Percentiles rank a stretch among this genome's conserved stretches.
Evolutionary conservation across 2,888 invertebrate genomes (phyloP).

Genomic region (Clivina fossor): DNA sequence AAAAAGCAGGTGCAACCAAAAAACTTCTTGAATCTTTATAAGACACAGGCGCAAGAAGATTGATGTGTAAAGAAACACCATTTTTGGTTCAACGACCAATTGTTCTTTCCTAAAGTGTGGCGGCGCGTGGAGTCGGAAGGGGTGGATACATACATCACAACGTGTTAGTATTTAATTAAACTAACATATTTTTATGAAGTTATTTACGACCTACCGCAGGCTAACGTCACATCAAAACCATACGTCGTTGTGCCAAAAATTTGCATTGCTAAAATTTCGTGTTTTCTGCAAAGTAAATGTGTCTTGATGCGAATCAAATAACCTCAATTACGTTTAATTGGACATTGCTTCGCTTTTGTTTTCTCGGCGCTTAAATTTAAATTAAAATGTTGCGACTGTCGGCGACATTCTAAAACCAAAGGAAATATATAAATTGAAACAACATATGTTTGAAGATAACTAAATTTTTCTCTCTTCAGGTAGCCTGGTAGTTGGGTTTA

Average conservation of each 20-base stretch:
- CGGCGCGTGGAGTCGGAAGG: too few relatives aligned
- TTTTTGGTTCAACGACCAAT: constrained; percentile 24
- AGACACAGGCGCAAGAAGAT: too few relatives aligned
- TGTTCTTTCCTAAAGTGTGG: too few relatives aligned
- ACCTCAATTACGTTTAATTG: constrained; percentile 22
- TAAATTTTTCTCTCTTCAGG: background rate
- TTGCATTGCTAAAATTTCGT: constrained; percentile 29
- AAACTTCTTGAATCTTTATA: too few relatives aligned
- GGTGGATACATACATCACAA: constrained; percentile 3
- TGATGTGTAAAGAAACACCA: too few relatives aligned
- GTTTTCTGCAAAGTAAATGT: constrained; percentile 22
- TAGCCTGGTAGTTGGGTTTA: background rate
- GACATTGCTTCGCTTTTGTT: constrained; percentile 15
- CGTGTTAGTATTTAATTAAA: constrained; percentile 29
- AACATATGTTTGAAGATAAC: constrained; percentile 10
- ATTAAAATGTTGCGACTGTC: constrained; percentile 1
- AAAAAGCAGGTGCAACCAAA: too few relatives aligned
- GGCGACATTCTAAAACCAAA: too few relatives aligned
- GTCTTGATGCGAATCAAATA: constrained; percentile 20
- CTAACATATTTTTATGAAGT: constrained; percentile 29
- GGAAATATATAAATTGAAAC: constrained; percentile 3
- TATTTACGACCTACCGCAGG: constrained; percentile 27
- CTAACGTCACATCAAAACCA: constrained; percentile 3
- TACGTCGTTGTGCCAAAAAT: background rate
- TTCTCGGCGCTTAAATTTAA: background rate